Evolutionary conservation across 2,888 invertebrate genomes (phyloP).

Genomic region (Coelopa pilipes): DNA sequence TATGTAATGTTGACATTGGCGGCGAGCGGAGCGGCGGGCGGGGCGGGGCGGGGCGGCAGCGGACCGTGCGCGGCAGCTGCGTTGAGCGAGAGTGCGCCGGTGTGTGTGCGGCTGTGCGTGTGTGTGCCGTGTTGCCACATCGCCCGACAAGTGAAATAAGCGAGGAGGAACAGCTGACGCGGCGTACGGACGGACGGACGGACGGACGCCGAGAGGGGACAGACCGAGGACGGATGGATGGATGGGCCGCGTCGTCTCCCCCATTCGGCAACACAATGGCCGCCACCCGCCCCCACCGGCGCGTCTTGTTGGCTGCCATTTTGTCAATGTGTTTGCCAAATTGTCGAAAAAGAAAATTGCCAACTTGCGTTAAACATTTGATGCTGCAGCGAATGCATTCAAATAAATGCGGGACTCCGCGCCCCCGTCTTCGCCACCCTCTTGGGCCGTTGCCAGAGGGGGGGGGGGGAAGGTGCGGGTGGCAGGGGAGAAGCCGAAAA

Average conservation of each 20-base stretch:
- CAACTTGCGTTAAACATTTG: neutral
- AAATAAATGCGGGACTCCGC: constrained; percentile 11
- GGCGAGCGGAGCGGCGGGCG: too few relatives aligned
- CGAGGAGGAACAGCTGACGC: neutral
- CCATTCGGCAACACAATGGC: neutral
- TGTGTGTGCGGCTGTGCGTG: neutral
- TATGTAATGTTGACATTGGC: constrained; percentile 14
- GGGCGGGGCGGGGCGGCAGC: neutral
- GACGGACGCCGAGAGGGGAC: too few relatives aligned
- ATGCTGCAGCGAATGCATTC: constrained; percentile 11
- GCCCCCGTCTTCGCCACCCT: too few relatives aligned
- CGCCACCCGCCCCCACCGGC: neutral
- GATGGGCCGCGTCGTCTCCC: too few relatives aligned
- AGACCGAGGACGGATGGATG: too few relatives aligned
- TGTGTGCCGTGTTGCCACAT: neutral
- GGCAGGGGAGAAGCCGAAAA: too few relatives aligned
- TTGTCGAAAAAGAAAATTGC: constrained; percentile 3
- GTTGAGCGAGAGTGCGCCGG: neutral
- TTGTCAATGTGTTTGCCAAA: neutral
- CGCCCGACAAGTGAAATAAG: constrained; percentile 3
- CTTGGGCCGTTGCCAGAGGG: too few relatives aligned
- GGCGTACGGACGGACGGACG: neutral
- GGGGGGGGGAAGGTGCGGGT: too few relatives aligned
- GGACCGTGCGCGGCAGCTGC: constrained; percentile 3
- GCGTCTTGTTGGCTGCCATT: neutral